Percentiles rank a stretch among this genome's conserved stretches.
Conservation (phyloP, 37 sponge, comb jelly and placozoan genomes). For the Dysidea cf. avara region DNA sequence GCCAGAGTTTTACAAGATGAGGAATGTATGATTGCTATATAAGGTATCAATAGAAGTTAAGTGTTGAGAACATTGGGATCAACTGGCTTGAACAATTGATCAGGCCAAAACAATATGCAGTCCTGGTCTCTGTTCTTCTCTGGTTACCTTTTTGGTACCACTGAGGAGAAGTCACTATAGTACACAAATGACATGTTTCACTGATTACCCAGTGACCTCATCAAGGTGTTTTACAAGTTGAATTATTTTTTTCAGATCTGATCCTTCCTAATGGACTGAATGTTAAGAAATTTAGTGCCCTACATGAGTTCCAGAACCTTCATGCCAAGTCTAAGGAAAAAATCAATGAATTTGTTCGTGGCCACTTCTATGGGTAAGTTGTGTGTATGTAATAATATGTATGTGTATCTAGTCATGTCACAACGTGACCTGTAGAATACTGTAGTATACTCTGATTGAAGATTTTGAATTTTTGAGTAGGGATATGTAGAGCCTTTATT, state of each 20-base stretch:
- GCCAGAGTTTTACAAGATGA: no score
- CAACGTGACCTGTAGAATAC: no score
- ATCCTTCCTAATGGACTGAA: constrained; percentile 95
- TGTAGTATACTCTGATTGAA: no score
- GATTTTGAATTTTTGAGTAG: no score
- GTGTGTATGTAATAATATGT: not conserved
- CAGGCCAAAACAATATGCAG: no score
- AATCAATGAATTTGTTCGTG: constrained; percentile 87
- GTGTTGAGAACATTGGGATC: no score
- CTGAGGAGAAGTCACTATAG: not conserved
- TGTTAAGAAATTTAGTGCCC: constrained; percentile 91
- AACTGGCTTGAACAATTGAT: no score
- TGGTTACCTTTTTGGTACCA: not conserved
- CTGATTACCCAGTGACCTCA: not conserved
- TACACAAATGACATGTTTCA: constrained; percentile 1
- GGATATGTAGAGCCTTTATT: no score
- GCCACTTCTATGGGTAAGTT: constrained; percentile 93
- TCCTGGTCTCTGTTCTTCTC: no score
- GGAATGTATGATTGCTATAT: no score
- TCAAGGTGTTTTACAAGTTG: not conserved
- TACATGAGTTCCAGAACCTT: constrained; percentile 98
- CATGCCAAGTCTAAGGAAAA: constrained; percentile 95
- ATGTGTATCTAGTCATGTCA: not conserved
- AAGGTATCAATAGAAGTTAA: no score
- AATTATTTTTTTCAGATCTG: constrained; percentile 56